phyloP scores from a whole-genome alignment of 2,797 vertebrate species.

The Gallinago solitaria region DNA sequence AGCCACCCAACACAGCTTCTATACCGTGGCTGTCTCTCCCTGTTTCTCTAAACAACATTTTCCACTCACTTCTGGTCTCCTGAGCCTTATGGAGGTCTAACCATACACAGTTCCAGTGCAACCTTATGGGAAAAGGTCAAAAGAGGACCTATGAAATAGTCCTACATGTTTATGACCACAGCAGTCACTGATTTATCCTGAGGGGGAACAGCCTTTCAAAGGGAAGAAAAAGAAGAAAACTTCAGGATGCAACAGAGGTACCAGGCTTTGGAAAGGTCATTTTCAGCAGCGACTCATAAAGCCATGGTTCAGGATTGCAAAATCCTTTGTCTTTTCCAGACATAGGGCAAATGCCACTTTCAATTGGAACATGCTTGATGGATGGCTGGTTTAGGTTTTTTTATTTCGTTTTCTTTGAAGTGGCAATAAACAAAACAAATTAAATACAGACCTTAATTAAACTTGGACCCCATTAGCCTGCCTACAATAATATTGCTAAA shows the following conservation, averaged over 20 bases:
- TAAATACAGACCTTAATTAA: slow-evolving; percentile 9
- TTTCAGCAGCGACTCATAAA: not conserved
- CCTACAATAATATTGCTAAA: not conserved
- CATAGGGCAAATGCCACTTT: not conserved
- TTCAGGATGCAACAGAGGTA: not conserved
- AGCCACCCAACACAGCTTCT: not conserved
- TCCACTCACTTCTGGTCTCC: not conserved
- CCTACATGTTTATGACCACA: not conserved
- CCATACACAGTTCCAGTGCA: not conserved
- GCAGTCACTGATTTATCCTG: not conserved
- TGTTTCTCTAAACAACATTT: not conserved
- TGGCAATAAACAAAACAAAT: not conserved
- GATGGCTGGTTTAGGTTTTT: not conserved
- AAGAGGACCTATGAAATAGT: not conserved
- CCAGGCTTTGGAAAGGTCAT: slow-evolving; percentile 24
- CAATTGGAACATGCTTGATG: not conserved
- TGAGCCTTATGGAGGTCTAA: not conserved
- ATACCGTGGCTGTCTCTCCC: not conserved
- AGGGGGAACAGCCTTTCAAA: not conserved
- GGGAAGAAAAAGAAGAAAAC: not conserved
- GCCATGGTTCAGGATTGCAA: not conserved
- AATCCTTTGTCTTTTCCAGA: slow-evolving; percentile 20
- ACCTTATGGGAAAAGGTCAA: not conserved
- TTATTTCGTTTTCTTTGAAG: not conserved
- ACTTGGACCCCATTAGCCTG: not conserved